A percentile compares a stretch with the other conserved stretches of the same genome.
Evolutionary conservation across 2,888 invertebrate species (phyloP).

Genomic region (Drosophila nr. perissopoda): DNA sequence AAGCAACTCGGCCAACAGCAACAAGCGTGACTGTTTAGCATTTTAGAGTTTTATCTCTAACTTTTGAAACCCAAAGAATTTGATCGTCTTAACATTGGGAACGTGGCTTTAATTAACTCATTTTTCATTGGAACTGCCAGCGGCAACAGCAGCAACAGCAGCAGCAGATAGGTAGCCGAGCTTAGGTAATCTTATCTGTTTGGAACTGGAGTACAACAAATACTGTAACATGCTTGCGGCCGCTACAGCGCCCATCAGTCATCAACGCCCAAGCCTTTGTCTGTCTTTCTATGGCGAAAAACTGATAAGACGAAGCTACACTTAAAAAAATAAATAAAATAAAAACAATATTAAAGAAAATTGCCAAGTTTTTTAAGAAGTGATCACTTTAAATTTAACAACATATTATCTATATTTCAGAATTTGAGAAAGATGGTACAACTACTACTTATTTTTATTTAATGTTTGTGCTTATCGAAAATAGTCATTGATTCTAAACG

Average conservation of each 20-base stretch:
- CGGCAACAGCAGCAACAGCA: conserved; percentile 29
- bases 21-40: conserved; percentile 60
- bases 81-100: conserved; percentile 69
- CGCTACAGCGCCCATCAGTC: conserved; percentile 63
- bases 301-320: conserved; percentile 56
- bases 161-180: conserved; percentile 19
- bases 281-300: conserved; percentile 15
- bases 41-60: conserved; percentile 67
- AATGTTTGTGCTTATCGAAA: neutral
- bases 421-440: neutral
- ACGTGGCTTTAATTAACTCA: conserved; percentile 84
- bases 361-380: neutral
- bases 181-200: conserved; percentile 70
- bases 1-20: conserved; percentile 66
- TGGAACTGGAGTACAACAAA: conserved; percentile 32
- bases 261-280: conserved; percentile 66
- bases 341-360: neutral
- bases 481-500: neutral
- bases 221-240: conserved; percentile 51
- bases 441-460: neutral
- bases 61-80: conserved; percentile 66
- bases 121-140: conserved; percentile 83
- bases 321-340: neutral
- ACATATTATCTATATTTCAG: neutral
- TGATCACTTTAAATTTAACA: neutral